These are phyloP conservation scores for Stigmatopora argus DNA, from an alignment of 2,113 vertebrate species.

Conservation along the genomic window DNA sequence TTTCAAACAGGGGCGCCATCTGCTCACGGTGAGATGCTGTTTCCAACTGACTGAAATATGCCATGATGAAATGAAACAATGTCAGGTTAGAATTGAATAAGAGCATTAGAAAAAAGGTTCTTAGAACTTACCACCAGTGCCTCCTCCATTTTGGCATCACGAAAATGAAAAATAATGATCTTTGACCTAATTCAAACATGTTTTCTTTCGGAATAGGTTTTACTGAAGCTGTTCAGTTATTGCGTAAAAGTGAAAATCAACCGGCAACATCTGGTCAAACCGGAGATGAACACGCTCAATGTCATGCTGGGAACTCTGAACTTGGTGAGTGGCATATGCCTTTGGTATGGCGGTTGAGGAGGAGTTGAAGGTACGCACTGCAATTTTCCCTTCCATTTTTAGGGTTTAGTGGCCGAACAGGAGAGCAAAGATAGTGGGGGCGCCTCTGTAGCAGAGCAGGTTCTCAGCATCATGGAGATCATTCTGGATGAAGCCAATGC, in stretches of 20 bases:
- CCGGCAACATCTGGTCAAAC: slow-evolving; percentile 90
- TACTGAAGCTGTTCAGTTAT: slow-evolving; percentile 94
- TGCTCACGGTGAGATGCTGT: slow-evolving; percentile 83
- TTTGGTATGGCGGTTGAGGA: not conserved
- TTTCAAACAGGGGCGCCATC: slow-evolving; percentile 95
- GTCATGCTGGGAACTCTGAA: slow-evolving; percentile 98
- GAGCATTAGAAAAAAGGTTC: not conserved
- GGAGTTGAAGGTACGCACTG: not conserved
- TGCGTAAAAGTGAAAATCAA: slow-evolving; percentile 98
- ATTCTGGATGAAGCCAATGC: slow-evolving; percentile 97
- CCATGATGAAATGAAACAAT: not conserved
- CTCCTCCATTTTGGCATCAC: too few relatives aligned
- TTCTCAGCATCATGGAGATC: slow-evolving; percentile 98
- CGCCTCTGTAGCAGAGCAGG: slow-evolving; percentile 93
- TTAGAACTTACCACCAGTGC: not conserved
- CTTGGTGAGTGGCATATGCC: slow-evolving; percentile 72
- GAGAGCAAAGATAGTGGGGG: slow-evolving; percentile 97
- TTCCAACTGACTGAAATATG: not conserved
- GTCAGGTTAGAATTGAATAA: not conserved
- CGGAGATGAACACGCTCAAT: slow-evolving; percentile 97
- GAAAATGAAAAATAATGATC: not conserved
- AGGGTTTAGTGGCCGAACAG: slow-evolving; percentile 96
- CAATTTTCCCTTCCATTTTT: not conserved
- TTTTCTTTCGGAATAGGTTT: slow-evolving; percentile 69
- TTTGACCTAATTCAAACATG: not conserved